Conservation (phyloP, 2,113 vertebrate species). For the Nothocercus julius region DNA sequence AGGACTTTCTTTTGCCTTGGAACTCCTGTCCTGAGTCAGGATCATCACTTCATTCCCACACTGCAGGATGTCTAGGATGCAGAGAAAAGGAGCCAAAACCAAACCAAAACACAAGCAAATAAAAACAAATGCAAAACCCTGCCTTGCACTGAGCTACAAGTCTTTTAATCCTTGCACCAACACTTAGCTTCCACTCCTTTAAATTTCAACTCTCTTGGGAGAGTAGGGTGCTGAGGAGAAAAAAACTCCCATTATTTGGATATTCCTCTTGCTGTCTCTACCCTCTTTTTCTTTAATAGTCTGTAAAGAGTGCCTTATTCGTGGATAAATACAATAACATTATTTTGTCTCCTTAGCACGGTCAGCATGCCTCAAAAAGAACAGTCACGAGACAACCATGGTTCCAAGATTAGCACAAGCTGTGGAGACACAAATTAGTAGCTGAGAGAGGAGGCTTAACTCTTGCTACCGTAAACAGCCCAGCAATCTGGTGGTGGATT, state of each 20-base stretch:
- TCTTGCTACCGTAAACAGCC: background rate
- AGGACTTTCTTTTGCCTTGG: background rate
- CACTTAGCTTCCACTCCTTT: background rate
- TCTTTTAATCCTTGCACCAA: background rate
- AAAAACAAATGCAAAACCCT: background rate
- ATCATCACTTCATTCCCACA: background rate
- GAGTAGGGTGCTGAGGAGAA: background rate
- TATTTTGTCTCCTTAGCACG: constrained; percentile 19
- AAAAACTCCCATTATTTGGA: background rate
- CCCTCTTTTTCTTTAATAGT: constrained; percentile 10
- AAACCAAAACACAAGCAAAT: background rate
- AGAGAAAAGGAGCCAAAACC: background rate
- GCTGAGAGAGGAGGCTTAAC: background rate
- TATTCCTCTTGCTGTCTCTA: background rate
- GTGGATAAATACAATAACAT: background rate
- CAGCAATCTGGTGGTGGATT: background rate
- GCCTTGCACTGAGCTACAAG: background rate
- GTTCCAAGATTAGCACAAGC: background rate
- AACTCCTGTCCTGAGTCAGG: background rate
- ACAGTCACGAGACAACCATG: constrained; percentile 26
- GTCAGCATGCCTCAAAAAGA: constrained; percentile 29
- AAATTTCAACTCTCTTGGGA: background rate
- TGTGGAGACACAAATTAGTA: constrained; percentile 2
- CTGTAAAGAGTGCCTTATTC: constrained; percentile 1
- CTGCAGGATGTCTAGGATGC: background rate